Evolutionary conservation across 1,140 invertebrate species (phyloP), one percentile per base, ranked within the genome.

Genomic region (Aradophagus sp.): DNA sequence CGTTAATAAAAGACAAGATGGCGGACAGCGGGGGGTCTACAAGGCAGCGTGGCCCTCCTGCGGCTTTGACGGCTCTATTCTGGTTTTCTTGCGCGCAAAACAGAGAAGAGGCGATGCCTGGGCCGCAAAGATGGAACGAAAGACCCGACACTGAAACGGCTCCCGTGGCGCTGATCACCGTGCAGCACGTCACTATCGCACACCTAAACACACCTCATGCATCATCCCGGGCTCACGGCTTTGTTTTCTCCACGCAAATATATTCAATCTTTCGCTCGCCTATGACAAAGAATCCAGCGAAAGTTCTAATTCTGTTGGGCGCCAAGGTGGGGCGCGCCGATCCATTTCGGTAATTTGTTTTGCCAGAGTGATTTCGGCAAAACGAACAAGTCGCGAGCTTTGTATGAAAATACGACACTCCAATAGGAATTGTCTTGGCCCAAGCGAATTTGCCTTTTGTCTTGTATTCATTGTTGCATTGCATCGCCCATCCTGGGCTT

Each of bases 41-140:
- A 73, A 77, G 77, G 76, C 74, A 79, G 56, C 77, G 76, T 47
- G 63, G 80, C 73, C 83, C 84, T 79, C 84, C 84, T 78, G 84
- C 63, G 79, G 84, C 76, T 86, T 84, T 86, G 84, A 86, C 83
- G 81, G 84, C 84, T 86, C 84, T 86, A 85, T 85, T 82, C 78
- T 75, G 75, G 77, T 80, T 76, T 80, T 82, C 79, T 83, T 84
- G 78, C 32, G 20, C 42, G 55, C 55, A 70, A n/a, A 69, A 75
- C 59, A 61, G 62, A 65, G 52, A 71, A 48, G 68, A 65, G 34
- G 41, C 63, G 70, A 73, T 71, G 70, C 73, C 35, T 17, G 27
- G 34, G 20, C 53, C 62, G 62, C 66, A 62, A 59, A 63, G 76
- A 73, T 61, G 59, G 48, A 76, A 73, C 66, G 65, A 71, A 67